Evolutionary conservation across 2,113 vertebrate genomes (phyloP), one percentile per base, ranked within the genome.

Genomic region (Loxodonta africana): DNA sequence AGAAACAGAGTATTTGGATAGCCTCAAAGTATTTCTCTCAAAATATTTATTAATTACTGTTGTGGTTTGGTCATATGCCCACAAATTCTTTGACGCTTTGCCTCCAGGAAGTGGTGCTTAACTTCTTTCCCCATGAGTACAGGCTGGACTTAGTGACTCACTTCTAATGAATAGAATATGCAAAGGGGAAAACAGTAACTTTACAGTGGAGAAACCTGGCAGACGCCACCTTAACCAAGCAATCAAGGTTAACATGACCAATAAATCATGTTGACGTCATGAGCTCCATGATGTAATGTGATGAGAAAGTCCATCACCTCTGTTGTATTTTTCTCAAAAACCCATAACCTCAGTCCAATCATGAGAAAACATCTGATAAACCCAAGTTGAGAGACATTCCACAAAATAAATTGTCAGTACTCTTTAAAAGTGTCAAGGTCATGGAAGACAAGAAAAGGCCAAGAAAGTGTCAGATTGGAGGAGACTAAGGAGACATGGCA

Each of bases 381-480:
- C 15, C 18, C 65, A 84, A 73, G 46, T 26, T 17, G 33, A 93
- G 88, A 53, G 77, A 26, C 44, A 57, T 69, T 80, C 67, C 86
- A 71, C 6, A 10, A 57, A 92, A 85, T 82, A 93, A 85, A 21
- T 80, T n/a, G 76, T 8, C 8, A 11, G 3, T 44, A 11, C 10
- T 53, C 73, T 95, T 90, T 44, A 73, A 44, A 86, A 57, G 23
- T 65, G 8, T 85, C 41, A 60, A 30, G 6, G 90, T 85, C 41
- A 60, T 30, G 5, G 90, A 94, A 85, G 78, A 44, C n/a, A 81
- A 87, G 63, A 46, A 25, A 91, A 96, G 46, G 81, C 30, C 7
- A 73, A 90, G 57, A 90, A 86, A 80, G 33, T 96, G 11, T 67
- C 62, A 89, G 65, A n/a, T 69, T 48, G 30, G 77, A 92, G 25